These are phyloP conservation scores for Chaetops frenatus DNA, from an alignment of 2,113 vertebrate species.

Conservation along the genomic window DNA sequence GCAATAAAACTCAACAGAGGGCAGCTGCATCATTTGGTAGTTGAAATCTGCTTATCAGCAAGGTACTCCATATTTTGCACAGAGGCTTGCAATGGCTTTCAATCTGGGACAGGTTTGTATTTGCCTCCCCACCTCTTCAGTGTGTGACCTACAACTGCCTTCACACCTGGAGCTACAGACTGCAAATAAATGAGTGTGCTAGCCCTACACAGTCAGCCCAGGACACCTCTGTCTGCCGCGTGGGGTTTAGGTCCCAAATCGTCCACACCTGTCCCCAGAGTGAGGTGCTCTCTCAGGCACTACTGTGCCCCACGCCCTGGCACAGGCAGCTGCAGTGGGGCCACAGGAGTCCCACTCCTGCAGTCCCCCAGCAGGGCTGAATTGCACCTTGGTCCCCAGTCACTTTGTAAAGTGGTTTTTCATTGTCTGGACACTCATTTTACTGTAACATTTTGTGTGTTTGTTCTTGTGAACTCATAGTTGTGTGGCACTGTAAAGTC, in stretches of 20 bases:
- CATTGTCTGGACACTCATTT: background rate
- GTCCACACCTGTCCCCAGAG: no score
- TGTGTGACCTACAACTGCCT: background rate
- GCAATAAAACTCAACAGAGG: background rate
- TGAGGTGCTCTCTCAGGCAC: fast-evolving
- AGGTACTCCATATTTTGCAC: background rate
- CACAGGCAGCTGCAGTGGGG: background rate
- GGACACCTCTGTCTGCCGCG: background rate
- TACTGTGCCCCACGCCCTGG: no score
- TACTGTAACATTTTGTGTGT: background rate
- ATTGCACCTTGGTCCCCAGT: background rate
- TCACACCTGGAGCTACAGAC: background rate
- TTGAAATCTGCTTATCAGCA: background rate
- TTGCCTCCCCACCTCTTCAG: background rate
- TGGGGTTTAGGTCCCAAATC: background rate
- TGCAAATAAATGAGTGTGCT: background rate
- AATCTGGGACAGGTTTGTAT: background rate
- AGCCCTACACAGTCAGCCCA: background rate
- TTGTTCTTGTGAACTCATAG: background rate
- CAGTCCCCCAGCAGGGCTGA: background rate
- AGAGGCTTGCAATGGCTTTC: background rate
- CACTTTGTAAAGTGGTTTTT: background rate
- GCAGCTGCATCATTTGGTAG: background rate
- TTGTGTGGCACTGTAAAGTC: background rate
- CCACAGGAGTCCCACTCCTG: background rate